Evolutionary conservation across 2,113 vertebrate genomes (phyloP).

Genomic region (Heloderma charlesbogerti): DNA sequence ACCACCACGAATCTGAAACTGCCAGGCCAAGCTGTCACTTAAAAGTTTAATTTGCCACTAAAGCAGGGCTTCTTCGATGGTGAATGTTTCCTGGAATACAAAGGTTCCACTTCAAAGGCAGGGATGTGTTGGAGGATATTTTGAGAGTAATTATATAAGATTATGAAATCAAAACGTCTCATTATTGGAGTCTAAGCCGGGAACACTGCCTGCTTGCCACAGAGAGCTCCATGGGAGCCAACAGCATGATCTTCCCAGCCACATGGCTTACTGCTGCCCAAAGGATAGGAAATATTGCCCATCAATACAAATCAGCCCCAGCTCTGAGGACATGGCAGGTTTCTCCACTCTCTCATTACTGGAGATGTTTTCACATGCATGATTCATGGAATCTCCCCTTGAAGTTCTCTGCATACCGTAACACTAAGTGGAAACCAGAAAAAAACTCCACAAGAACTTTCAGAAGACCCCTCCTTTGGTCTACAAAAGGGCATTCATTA

Average conservation of each 20-base stretch:
- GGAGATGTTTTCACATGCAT: neutral
- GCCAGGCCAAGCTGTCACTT: slow-evolving; percentile 43
- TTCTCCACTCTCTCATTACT: neutral
- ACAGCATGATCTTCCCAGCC: neutral
- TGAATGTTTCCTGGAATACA: slow-evolving; percentile 58
- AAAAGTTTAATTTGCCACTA: slow-evolving; percentile 67
- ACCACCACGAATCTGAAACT: neutral
- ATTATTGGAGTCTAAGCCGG: slow-evolving; percentile 45
- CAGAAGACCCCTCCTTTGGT: neutral
- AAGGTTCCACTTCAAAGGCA: slow-evolving; percentile 73
- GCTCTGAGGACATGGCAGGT: neutral
- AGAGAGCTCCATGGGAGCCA: slow-evolving; percentile 21
- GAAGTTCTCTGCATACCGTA: neutral
- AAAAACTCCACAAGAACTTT: neutral
- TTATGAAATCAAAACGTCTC: slow-evolving; percentile 62
- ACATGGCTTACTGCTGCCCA: neutral
- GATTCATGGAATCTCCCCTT: neutral
- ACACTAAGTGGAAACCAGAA: neutral
- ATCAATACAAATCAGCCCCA: neutral
- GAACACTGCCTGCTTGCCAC: slow-evolving; percentile 30
- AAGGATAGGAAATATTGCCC: neutral
- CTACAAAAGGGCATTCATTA: neutral
- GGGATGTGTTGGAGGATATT: slow-evolving; percentile 71
- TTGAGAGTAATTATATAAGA: slow-evolving; percentile 74
- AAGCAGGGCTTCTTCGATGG: slow-evolving; percentile 57